Base-by-base conservation (phyloP, 2,888 invertebrate genomes). In the Thalpophila matura region DNA sequence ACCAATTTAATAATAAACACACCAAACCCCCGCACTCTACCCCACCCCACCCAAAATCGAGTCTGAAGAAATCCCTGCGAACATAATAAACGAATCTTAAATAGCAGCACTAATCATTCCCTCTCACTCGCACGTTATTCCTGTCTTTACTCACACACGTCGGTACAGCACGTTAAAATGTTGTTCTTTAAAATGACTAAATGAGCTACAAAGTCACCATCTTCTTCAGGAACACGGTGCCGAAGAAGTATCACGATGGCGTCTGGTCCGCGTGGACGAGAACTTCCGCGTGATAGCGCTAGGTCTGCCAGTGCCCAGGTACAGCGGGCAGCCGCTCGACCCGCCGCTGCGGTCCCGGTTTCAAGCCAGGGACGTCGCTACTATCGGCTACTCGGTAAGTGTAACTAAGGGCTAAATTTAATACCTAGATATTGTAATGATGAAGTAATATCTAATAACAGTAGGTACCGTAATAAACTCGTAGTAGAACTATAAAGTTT, bases 281-380 rank as follows among this genome's bases (percentile, higher is more conserved):
- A 96, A 98, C 83, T 99, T 99, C 91, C 96, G 99, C 43, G 98
- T 99, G 9, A 97, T 99, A 55, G 99, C 99, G 0, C 93, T 99
- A n/a, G 99, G 99, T 1, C 86, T 99, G 64, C 99, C 99, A 0
- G 97, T 98, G 12, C 98, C 98, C 43, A 95, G 97, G 53, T 99
- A 98, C 90, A 96, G 96, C 49, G 99, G 99, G 4, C 98, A 99
- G 89, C 98, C 99, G 0, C 94, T 99, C 31, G 99, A 99, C 95
- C 99, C 99, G 20, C 99, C 99, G 0, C 94, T 99, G 27, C 95
- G 99, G 55, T 99, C 99, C 0, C 95, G 99, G 61, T 99, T 99
- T 89, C 99, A 99, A 91, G 99, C 98, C 0, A 95, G 98, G 86
- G 97, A 99, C 90, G 96, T 99, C 67, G 94, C 96, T 53, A 93